Percentiles rank a stretch among this genome's conserved stretches.
These are phyloP conservation scores for Uria aalge DNA, from an alignment of 2,113 vertebrate species.

Conservation along the genomic window DNA sequence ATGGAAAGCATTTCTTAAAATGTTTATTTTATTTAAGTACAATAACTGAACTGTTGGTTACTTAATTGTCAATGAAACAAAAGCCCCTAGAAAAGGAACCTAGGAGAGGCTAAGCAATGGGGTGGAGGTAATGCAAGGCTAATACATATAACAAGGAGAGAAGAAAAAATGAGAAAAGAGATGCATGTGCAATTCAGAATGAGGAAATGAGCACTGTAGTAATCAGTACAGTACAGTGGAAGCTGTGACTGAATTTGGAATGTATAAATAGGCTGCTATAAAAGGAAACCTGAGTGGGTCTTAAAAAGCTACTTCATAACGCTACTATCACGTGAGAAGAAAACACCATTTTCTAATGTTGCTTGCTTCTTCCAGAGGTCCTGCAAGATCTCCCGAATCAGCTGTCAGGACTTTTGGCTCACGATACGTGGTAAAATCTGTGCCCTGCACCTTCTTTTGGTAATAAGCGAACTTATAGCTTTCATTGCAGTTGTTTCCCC, in stretches of 20 bases:
- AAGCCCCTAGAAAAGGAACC: not conserved
- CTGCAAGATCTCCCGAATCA: not conserved
- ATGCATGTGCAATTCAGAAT: not conserved
- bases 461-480: not conserved
- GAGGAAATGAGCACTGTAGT: constrained; percentile 13
- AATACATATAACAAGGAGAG: not conserved
- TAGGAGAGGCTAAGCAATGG: not conserved
- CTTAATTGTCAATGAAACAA: not conserved
- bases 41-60: not conserved
- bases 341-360: not conserved
- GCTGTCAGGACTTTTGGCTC: not conserved
- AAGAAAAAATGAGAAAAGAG: not conserved
- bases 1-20: not conserved
- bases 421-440: not conserved
- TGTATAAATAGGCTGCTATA: constrained; percentile 15
- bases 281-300: constrained; percentile 1
- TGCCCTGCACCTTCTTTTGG: constrained; percentile 19
- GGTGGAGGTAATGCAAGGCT: not conserved
- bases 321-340: not conserved
- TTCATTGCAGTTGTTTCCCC: constrained; percentile 20
- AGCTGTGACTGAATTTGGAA: constrained; percentile 11
- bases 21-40: not conserved
- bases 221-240: not conserved
- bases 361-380: not conserved
- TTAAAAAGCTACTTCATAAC: not conserved